Base-by-base conservation (phyloP, 2,888 invertebrate species). In the Harmothoe impar region DNA sequence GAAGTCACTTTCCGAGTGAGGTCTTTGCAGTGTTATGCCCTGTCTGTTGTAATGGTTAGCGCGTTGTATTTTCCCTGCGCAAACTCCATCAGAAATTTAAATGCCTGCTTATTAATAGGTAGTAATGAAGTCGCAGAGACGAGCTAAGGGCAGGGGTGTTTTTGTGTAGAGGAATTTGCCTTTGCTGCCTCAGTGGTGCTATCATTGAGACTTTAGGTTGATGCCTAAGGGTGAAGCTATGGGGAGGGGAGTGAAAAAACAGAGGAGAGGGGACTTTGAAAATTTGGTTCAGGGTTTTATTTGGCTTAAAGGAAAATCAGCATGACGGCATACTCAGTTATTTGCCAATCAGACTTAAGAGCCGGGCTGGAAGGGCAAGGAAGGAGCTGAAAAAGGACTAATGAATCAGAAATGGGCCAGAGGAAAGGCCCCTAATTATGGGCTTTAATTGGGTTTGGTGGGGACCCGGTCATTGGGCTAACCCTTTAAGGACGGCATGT, bases 381-480 rank as follows among this genome's bases (percentile, higher is more conserved):
- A 25, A 77, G 43, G 43, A 35, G 81, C 17, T 33, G 81, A 43
- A 81, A 81, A 81, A 33, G 20, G 15, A 17, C 17, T 81, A 81
- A 81, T 81, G 81, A 81, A 81, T 15, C 33, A 43, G 81, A 81
- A 35, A 43, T 33, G n/a, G 81, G 23, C 33, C 43, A 43, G 0
- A 25, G 43, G 43, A 43, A 25, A 81, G 81, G 81, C 81, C 43
- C 77, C 81, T 81, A 81, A 81, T 81, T 81, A 81, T 43, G 72
- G 43, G 20, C 81, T 81, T 35, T 81, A 81, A 81, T 81, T 81
- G 43, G 81, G 81, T 81, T 81, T 23, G n/a, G 17, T 29, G n/a
- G 77, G 25, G 77, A n/a, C 77, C 77, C 7, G 77, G 77, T 77
- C 77, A 77, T 77, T 77, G 20, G 77, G 31, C n/a, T n/a, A n/a